Percentiles rank a stretch among this genome's conserved stretches.
Evolutionary conservation across 2,113 vertebrate genomes (phyloP).

Genomic region (Capreolus pygargus): DNA sequence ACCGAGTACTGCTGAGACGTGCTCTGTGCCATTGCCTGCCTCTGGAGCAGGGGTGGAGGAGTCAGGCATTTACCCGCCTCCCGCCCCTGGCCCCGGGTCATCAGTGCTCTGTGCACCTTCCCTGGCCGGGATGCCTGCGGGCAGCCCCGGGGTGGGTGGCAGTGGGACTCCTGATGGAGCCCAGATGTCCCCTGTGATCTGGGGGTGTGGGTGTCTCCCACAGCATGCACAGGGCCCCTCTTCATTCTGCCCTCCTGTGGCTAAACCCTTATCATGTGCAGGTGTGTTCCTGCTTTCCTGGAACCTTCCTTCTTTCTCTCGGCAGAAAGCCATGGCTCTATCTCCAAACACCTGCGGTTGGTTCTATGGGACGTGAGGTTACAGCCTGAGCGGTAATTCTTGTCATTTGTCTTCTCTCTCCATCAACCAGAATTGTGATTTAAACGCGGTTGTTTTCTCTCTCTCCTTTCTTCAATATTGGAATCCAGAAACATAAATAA

Average conservation of each 20-base stretch:
- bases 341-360: too few species aligned
- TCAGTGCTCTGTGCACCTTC: background rate
- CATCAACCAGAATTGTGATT: background rate
- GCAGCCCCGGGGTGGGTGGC: background rate
- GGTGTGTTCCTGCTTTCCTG: background rate
- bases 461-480: background rate
- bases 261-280: background rate
- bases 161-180: background rate
- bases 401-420: background rate
- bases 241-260: background rate
- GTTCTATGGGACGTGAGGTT: rapidly evolving
- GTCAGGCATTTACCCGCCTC: rapidly evolving
- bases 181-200: background rate
- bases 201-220: background rate
- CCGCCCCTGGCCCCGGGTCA: rapidly evolving
- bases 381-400: background rate
- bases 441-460: background rate
- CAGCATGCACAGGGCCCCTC: background rate
- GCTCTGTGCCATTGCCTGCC: background rate
- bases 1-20: background rate
- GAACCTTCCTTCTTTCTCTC: background rate
- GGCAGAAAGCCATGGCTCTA: rapidly evolving
- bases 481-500: background rate
- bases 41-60: background rate
- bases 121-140: rapidly evolving